phyloP scores from a whole-genome alignment of 2,113 vertebrate species.

The Rallus limicola region DNA sequence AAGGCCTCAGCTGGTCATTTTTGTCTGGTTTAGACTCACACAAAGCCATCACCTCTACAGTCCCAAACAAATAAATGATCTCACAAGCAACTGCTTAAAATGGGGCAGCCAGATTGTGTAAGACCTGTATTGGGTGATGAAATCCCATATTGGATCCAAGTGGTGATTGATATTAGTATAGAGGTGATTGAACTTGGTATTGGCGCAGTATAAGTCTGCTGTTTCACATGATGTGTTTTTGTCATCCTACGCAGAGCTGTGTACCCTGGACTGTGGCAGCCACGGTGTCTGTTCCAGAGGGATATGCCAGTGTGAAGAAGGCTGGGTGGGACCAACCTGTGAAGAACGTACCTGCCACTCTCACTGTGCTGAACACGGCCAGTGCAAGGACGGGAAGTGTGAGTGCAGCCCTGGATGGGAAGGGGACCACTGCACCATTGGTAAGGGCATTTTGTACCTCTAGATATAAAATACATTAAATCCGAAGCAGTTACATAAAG shows the following conservation, averaged over 20 bases:
- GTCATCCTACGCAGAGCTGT: constrained; percentile 80
- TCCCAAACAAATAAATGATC: not conserved
- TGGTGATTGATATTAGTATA: not conserved
- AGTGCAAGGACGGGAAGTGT: constrained; percentile 93
- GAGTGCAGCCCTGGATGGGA: constrained; percentile 98
- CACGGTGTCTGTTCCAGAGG: constrained; percentile 91
- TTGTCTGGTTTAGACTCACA: not conserved
- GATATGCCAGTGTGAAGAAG: constrained; percentile 92
- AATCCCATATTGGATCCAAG: not conserved
- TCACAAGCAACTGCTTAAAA: not conserved
- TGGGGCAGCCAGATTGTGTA: not conserved
- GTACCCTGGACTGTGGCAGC: constrained; percentile 90
- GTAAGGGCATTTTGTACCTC: constrained; percentile 76
- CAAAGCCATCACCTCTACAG: not conserved
- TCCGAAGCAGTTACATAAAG: not conserved
- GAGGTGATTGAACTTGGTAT: not conserved
- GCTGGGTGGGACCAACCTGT: constrained; percentile 90
- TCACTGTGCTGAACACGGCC: constrained; percentile 92
- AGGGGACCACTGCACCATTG: constrained; percentile 96
- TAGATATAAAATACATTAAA: not conserved
- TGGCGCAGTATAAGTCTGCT: not conserved
- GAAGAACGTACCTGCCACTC: constrained; percentile 91
- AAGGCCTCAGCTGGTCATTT: not conserved
- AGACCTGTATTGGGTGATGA: not conserved
- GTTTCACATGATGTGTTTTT: not conserved